phyloP scores from a whole-genome alignment of 2,113 vertebrate species.

The Pelecanoides urinatrix region DNA sequence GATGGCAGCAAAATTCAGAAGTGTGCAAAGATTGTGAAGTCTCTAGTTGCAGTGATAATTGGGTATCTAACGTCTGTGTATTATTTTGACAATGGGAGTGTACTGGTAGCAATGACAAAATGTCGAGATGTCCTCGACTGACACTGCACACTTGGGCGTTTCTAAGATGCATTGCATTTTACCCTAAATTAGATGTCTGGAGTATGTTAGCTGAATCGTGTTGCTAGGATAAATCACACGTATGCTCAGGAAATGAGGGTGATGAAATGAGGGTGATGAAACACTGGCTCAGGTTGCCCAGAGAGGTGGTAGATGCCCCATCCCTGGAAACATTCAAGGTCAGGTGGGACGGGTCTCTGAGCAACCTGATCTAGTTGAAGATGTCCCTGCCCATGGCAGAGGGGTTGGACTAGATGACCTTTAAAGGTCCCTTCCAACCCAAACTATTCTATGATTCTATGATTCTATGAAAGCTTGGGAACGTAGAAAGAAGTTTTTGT shows the following conservation, averaged over 20 bases:
- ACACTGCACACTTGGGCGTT: not conserved
- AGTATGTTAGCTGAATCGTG: not conserved
- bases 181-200: not conserved
- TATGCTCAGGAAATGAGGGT: not conserved
- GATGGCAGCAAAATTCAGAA: not conserved
- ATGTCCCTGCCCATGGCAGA: too few species aligned
- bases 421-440: too few species aligned
- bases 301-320: too few species aligned
- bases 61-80: not conserved
- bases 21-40: not conserved
- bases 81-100: not conserved
- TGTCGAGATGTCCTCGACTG: not conserved
- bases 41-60: not conserved
- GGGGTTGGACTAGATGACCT: too few species aligned
- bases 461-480: not conserved
- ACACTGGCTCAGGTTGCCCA: too few species aligned
- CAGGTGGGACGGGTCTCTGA: too few species aligned
- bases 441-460: too few species aligned
- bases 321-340: too few species aligned
- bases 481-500: not conserved
- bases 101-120: not conserved
- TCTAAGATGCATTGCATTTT: not conserved
- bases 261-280: too few species aligned
- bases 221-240: not conserved
- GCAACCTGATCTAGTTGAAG: too few species aligned